Base-by-base conservation (phyloP, 1,140 invertebrate species). In the Portunus trituberculatus region DNA sequence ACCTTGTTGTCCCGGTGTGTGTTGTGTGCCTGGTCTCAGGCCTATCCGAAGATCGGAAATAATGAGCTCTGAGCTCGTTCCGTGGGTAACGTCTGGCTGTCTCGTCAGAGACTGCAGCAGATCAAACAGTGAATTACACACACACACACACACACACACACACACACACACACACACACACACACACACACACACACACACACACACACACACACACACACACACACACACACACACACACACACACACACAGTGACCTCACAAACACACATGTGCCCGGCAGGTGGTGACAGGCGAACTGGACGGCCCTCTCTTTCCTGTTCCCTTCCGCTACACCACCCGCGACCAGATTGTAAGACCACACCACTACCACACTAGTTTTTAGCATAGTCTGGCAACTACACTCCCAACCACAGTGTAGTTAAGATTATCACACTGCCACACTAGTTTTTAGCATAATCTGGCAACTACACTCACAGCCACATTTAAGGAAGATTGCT, bases 261-360 rank as follows among this genome's bases (percentile, higher is more conserved):
- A 25, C 25, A 29, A 28, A 28, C 14, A 46, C 45, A 52, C 76
- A 67, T n/a, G 16, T 89, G 46, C 52, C 48, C 59, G n/a, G 20
- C 52, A 95, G 94, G 94, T 95, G 94, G 91, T 95, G 32, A 89
- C n/a, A 12, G 94, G 94, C n/a, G 7, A 12, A 3, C n/a, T 93
- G 94, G 94, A 95, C 16, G 94, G 91, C 14, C 94, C 94, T 29
- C 94, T 95, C 45, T 91, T 95, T 48, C 91, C 94, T 29, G 91
- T 95, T 45, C 94, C 94, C 25, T 12, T n/a, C 48, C 82, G 91
- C 83, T 92, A 86, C 91, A 67, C 83, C 28, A 28, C 94, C n/a
- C 16, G 83, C 6, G 94, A 95, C 94, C 90, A 88, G 84, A 84
- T 89, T 59, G 94, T 95, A 95, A 95, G 94, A 95, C 94, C 59